Evolutionary conservation across 2,888 invertebrate species (phyloP).

Genomic region (Elmis aenea): DNA sequence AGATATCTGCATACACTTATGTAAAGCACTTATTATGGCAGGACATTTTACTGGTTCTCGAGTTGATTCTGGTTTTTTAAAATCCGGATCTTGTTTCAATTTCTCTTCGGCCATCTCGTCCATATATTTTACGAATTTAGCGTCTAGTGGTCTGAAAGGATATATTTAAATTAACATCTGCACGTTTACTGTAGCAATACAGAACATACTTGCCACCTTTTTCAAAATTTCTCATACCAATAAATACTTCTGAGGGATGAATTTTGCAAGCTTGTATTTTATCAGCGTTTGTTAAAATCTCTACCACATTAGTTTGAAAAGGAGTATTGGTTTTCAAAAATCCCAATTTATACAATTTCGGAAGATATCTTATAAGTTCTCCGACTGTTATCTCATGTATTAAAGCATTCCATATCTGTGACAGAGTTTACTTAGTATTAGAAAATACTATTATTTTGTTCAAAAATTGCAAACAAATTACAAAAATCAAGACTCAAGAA

Average conservation of each 20-base stretch:
- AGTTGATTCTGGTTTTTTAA: constrained; percentile 24
- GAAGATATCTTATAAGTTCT: constrained; percentile 52
- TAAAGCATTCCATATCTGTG: constrained; percentile 59
- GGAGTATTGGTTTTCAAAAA: constrained; percentile 52
- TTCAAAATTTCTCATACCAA: constrained; percentile 57
- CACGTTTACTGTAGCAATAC: no score
- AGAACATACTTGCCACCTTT: constrained; percentile 61
- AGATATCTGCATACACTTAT: constrained; percentile 45
- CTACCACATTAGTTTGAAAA: constrained; percentile 51
- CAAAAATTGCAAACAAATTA: background rate
- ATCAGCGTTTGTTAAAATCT: constrained; percentile 50
- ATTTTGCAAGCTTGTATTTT: constrained; percentile 44
- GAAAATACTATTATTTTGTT: no score
- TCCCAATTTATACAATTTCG: constrained; percentile 59
- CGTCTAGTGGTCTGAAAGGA: constrained; percentile 37
- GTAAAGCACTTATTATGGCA: constrained; percentile 44
- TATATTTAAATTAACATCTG: no score
- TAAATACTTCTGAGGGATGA: constrained; percentile 55
- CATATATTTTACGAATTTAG: constrained; percentile 35
- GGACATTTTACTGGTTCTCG: constrained; percentile 33
- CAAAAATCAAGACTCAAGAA: constrained; percentile 8
- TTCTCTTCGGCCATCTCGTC: constrained; percentile 24
- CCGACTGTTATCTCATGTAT: constrained; percentile 52
- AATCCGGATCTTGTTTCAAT: constrained; percentile 23
- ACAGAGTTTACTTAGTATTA: background rate